Evolutionary conservation across 2,113 vertebrate species (phyloP), one percentile per base, ranked within the genome.

Genomic region (Crotalus helleri): DNA sequence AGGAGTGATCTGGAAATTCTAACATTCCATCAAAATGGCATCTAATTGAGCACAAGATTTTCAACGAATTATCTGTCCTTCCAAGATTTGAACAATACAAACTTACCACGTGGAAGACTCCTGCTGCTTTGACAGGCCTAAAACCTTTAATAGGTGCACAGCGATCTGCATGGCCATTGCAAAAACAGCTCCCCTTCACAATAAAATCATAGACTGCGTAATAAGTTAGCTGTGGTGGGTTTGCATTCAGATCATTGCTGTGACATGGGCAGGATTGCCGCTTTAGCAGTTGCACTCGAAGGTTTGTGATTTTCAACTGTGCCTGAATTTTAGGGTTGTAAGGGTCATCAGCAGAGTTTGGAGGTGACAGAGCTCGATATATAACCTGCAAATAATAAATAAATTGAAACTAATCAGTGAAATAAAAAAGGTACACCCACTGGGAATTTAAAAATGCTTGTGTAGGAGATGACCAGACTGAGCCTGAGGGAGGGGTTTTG

Each of bases 181-280:
- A 99, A 97, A 99, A 98, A 96, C 99, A 99, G 97, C 99, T 99
- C 93, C 99, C 99, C 96, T 99, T 99, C 94, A 99, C 98, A 1
- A 99, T 99, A 95, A 99, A 98, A 97, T 99, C 99, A 0, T 99
- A 99, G 97, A 99, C 91, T 15, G 99, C 99, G 0, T 99, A 99
- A 97, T 99, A 98, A 17, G 94, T 97, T 15, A 97, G 90, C 0
- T 96, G 97, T 0, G 96, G 97, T 21, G 96, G 97, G 74, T 94
- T 94, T 3, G 93, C 3, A 0, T 94, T 88, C 11, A 95, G 44
- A 87, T 97, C 23, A 89, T 96, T 96, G 94, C 95, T 21, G 61
- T 98, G 96, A 94, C 99, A 99, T 39, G 98, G 99, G 90, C 99
- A 99, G 91, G 95, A n/a, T 96, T 99, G 99, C 23, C 94, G 95